Conservation (phyloP, 2,888 invertebrate species). For the Ashinkailepas kermadecensis region DNA sequence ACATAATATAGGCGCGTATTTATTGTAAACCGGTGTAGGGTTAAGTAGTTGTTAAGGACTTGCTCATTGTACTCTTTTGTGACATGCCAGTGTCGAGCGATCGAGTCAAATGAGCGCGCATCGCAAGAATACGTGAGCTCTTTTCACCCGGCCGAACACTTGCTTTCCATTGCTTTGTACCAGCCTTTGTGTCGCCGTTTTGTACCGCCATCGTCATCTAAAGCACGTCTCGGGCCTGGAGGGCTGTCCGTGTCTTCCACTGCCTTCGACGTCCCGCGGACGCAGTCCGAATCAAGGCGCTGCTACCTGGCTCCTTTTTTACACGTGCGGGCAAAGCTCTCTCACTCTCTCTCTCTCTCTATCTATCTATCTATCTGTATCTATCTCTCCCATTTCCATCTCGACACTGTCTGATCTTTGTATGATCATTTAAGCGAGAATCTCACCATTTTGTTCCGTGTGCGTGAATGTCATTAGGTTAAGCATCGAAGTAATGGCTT, state of each 20-base stretch:
- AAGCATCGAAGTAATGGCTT: not conserved
- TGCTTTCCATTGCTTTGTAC: conserved; percentile 10
- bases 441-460: conserved; percentile 1
- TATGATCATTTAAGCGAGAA: conserved; percentile 11
- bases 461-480: conserved; percentile 7
- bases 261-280: not conserved
- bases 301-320: not conserved
- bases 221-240: not conserved
- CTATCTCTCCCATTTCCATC: not conserved
- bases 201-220: not conserved
- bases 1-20: conserved; percentile 11
- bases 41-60: conserved; percentile 9
- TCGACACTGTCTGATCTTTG: conserved; percentile 1
- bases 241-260: not conserved
- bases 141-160: not conserved
- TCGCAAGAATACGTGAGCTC: not conserved
- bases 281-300: not conserved
- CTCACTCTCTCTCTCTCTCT: no score
- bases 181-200: not conserved
- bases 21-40: conserved; percentile 18
- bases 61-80: not conserved
- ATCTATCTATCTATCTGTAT: no score
- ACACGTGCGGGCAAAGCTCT: not conserved
- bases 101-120: not conserved
- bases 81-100: not conserved